Percentiles rank a stretch among this genome's conserved stretches.
These are phyloP conservation scores for Netelia inedita DNA, from an alignment of 2,888 invertebrate species.

Conservation along the genomic window DNA sequence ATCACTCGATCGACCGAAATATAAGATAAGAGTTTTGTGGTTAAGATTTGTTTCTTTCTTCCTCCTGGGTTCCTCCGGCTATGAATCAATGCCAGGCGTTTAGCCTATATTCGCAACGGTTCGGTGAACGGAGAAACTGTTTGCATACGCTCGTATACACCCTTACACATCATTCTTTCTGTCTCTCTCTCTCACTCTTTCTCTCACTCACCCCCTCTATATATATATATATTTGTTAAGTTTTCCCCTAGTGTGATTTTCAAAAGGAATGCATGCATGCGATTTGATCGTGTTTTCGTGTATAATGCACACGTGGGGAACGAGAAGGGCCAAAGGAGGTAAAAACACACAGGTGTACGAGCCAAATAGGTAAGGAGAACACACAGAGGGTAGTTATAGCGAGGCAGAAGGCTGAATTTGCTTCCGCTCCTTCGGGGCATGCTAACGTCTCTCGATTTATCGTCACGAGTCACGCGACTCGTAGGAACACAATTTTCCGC, in stretches of 20 bases:
- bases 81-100: background rate
- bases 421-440: conserved; percentile 51
- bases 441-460: conserved; percentile 61
- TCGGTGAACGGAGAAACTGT: conserved; percentile 32
- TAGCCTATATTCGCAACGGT: conserved; percentile 1
- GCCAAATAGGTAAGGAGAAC: conserved; percentile 9
- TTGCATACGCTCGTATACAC: background rate
- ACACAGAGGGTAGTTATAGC: conserved; percentile 15
- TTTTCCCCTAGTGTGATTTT: conserved; percentile 2
- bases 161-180: background rate
- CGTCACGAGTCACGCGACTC: conserved; percentile 60
- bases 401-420: conserved; percentile 39
- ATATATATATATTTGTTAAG: background rate
- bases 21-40: no score
- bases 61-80: background rate
- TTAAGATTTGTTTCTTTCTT: no score
- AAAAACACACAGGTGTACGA: conserved; percentile 5
- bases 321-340: background rate
- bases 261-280: conserved; percentile 17
- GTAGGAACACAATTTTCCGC: conserved; percentile 42
- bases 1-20: no score
- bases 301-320: background rate
- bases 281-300: conserved; percentile 30
- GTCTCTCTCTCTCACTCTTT: background rate
- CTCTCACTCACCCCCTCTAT: no score